phyloP scores from a whole-genome alignment of 2,797 vertebrate genomes.

The Arnoldichthys spilopterus region DNA sequence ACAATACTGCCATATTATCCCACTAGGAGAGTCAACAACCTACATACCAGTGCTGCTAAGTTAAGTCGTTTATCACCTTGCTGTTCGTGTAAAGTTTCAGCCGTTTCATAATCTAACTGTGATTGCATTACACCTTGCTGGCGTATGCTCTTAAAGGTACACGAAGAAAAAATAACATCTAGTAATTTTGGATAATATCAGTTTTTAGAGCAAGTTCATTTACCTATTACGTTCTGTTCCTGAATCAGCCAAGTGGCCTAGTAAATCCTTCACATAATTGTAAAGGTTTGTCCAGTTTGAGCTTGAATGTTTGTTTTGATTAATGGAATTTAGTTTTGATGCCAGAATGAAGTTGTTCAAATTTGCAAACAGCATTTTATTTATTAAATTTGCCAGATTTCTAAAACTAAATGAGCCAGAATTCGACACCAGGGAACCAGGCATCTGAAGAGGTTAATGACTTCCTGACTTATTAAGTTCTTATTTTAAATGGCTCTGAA shows the following conservation, averaged over 20 bases:
- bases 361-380: no score
- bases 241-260: not conserved
- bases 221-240: not conserved
- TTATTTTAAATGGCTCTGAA: no score
- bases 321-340: not conserved
- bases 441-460: no score
- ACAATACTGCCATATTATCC: conserved; percentile 24
- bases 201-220: not conserved
- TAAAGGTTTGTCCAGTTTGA: no score
- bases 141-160: conserved; percentile 1
- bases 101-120: conserved; percentile 3
- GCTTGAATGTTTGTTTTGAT: not conserved
- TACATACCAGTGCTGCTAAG: conserved; percentile 23
- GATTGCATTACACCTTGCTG: conserved; percentile 12
- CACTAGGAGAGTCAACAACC: conserved; percentile 19
- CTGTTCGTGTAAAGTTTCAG: conserved; percentile 17
- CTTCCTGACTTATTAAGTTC: no score
- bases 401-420: no score
- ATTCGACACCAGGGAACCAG: no score
- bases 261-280: no score
- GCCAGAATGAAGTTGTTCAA: not conserved
- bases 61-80: conserved; percentile 31
- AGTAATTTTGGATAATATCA: not conserved
- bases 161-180: not conserved
- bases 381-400: no score